Base-by-base conservation (phyloP, 2,113 vertebrate genomes). In the Calyptommatus sinebrachiatus region DNA sequence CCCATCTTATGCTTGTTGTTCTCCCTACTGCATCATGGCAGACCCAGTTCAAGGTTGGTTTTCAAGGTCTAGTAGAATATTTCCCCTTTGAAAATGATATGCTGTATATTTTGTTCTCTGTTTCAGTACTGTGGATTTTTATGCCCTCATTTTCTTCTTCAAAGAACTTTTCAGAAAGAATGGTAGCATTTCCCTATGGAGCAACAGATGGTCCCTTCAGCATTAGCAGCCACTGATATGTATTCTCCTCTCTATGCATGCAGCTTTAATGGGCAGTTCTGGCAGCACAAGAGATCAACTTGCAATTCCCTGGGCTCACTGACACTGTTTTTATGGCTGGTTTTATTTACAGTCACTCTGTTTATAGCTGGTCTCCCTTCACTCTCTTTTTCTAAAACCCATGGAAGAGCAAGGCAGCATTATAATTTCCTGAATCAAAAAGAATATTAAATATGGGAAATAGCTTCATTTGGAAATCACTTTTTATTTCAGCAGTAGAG, bases 81-180 rank as follows among this genome's bases (percentile, higher is more conserved):
- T 53, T 67, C 73, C 78, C 46, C 68, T 48, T 20, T 2, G 67
- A 71, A 29, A 73, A 3, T 78, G 53, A 57, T 57, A 57, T 18
- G 53, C 53, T 57, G 16, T 62, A n/a, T 20, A 65, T 11, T 63
- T 74, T 3, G 24, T 31, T 22, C 8, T 83, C 65, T 35, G 65
- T 57, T 84, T 82, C 75, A 10, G 22, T 41, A 45, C 53, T 57
- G 53, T 57, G 53, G 63, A 28, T 14, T 81, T 35, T 77, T 61
- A 63, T 84, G 53, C 21, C 82, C 74, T 26, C 77, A 73, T 60
- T 70, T 12, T 78, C 16, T 77, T 61, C 35, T 61, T 85, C 77
- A 77, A 73, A 45, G 31, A n/a, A 50, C 6, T 21, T 71, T 5
- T 69, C 86, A 71, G 65, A 83, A 86, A 82, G 8, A 22, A 41